Evolutionary conservation across 2,797 vertebrate species (phyloP).

Genomic region (Chaenodraco wilsoni): DNA sequence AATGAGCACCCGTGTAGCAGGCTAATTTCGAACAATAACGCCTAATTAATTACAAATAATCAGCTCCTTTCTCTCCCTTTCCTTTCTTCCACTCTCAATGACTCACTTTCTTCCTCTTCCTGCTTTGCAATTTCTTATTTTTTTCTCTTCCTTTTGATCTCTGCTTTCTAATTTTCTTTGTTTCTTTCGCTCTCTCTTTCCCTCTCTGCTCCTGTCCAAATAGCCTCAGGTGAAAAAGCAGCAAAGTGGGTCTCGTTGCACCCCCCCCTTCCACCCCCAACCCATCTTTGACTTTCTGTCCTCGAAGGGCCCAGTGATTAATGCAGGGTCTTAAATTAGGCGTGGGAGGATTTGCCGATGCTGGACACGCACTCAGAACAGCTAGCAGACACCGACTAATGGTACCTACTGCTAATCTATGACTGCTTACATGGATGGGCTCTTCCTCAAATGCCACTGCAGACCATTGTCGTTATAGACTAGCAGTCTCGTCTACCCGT

Average conservation of each 20-base stretch:
- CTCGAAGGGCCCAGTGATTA: slow-evolving; percentile 81
- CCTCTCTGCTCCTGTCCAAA: slow-evolving; percentile 61
- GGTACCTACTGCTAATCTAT: slow-evolving; percentile 81
- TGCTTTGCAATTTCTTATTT: slow-evolving; percentile 38
- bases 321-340: slow-evolving; percentile 84
- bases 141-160: slow-evolving; percentile 54
- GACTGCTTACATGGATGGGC: slow-evolving; percentile 79
- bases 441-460: slow-evolving; percentile 81
- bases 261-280: slow-evolving; percentile 27
- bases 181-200: slow-evolving; percentile 33
- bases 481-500: slow-evolving; percentile 70
- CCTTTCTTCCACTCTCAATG: slow-evolving; percentile 62
- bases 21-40: slow-evolving; percentile 99
- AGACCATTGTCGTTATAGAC: slow-evolving; percentile 75
- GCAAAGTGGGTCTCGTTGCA: slow-evolving; percentile 64
- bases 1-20: slow-evolving; percentile 92
- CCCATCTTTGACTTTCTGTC: slow-evolving; percentile 86
- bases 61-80: slow-evolving; percentile 85
- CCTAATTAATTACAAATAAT: slow-evolving; percentile 98
- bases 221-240: slow-evolving; percentile 81
- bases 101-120: slow-evolving; percentile 56
- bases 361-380: slow-evolving; percentile 74
- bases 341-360: slow-evolving; percentile 81
- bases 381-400: slow-evolving; percentile 77
- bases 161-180: slow-evolving; percentile 50